Base-by-base conservation (phyloP, 2,888 invertebrate genomes). In the Torymus texanus region DNA sequence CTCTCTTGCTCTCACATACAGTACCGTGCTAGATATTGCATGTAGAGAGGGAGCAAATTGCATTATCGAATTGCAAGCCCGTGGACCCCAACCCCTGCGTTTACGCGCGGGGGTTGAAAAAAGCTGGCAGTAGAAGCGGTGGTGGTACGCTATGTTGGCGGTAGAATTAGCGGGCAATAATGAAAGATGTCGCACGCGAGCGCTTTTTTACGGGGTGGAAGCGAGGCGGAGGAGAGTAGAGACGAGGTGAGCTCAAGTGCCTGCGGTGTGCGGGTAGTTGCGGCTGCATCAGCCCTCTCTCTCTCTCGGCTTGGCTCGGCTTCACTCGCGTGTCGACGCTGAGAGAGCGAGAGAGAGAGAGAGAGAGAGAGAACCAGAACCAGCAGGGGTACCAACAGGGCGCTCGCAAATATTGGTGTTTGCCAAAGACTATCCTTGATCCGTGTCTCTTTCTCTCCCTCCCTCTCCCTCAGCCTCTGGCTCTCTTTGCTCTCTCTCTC, bases 391-490 rank as follows among this genome's bases (percentile, higher is more conserved):
- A 89, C 89, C 89, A 88, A 88, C 89, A 88, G 89, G 88, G 88
- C 86, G 88, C 87, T 88, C 88, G 90, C 90, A 90, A 90, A 90
- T 90, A 90, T 90, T 90, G 88, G 88, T 90, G 88, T 90, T 90
- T 90, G 90, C 88, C 89, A 90, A 90, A 90, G 90, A 90, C 90
- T 88, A 90, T 88, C 89, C 89, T 87, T 65, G 75, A 80, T 78
- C 78, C 88, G 87, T 87, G 87, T 88, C 88, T 87, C 88, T 87
- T 86, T 89, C 86, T 86, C 86, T 87, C 85, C 85, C 85, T 83
- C 84, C 85, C 84, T 83, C 21, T 21, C 83, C 81, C 82, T 81
- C 83, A 80, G 81, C 78, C 79, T 73, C 78, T 80, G 62, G 75
- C 79, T 13, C 61, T 50, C 18, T 21, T 59, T 11, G 51, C 29